phyloP scores from a whole-genome alignment of 2,797 vertebrate genomes.

The Mus caroli region DNA sequence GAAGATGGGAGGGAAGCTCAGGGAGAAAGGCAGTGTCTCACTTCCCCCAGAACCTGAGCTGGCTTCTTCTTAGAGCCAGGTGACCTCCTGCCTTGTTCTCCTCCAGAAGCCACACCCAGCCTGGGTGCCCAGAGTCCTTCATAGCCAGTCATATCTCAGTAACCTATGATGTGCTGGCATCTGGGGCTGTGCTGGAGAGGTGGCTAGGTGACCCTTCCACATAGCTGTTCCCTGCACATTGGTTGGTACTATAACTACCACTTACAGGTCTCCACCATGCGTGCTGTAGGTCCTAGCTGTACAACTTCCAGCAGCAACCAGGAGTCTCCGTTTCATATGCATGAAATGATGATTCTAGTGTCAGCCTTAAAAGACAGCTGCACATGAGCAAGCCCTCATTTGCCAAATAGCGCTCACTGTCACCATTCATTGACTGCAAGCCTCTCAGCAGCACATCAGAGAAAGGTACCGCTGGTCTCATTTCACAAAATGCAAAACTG shows the following conservation, averaged over 20 bases:
- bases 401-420: background rate
- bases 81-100: background rate
- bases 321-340: background rate
- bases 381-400: background rate
- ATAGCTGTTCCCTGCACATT: background rate
- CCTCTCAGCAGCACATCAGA: background rate
- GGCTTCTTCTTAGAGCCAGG: background rate
- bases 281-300: accelerated
- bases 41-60: background rate
- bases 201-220: accelerated
- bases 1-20: accelerated
- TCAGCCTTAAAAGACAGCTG: background rate
- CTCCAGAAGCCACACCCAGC: background rate
- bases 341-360: background rate
- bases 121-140: background rate
- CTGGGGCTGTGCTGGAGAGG: accelerated
- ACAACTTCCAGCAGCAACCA: background rate
- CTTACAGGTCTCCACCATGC: accelerated
- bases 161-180: too few relatives aligned
- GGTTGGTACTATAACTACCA: accelerated
- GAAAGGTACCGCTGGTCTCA: background rate
- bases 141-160: background rate
- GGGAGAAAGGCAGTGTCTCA: accelerated
- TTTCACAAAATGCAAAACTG: background rate
- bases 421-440: accelerated